Evolutionary conservation across 2,888 invertebrate genomes (phyloP), one percentile per base, ranked within the genome.

Genomic region (Marasmarcha lunaedactyla): DNA sequence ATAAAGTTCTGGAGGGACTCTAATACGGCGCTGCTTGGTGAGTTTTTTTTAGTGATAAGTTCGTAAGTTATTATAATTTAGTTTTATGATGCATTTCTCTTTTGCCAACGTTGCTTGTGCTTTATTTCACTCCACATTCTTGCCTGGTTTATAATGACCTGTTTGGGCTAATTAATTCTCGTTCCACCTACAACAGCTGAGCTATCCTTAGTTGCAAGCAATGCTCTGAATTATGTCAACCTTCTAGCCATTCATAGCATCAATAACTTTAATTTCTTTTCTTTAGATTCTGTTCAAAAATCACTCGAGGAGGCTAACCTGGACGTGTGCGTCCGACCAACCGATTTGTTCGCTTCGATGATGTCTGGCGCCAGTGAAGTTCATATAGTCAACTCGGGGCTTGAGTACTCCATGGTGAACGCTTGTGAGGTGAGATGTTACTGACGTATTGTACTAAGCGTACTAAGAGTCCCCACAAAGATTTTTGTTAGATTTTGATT

Each of bases 1-100:
- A 94, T 95, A 73, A 94, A 95, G 74, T 94, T 94, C 71, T 94
- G 94, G 84, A 85, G 89, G 54, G 94, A 94, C 66, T 92, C 93
- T 38, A 94, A 93, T 63, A 89, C 90, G 44, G 89, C 92, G 56
- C 83, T 94, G 13, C 78, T 94, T 48, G 87, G 92, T 93, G 65
- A 57, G 64, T 39, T 25, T 12, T n/a, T n/a, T n/a, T n/a, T n/a
- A n/a, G n/a, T n/a, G n/a, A n/a, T n/a, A n/a, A 15, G 20, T n/a
- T n/a, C n/a, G n/a, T n/a, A n/a, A 33, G 37, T 33, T 9, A 10
- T 14, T 14, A 20, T 33, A 6, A 14, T 2, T 12, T 15, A n/a
- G 13, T 35, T 13, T 12, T 36, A 35, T 38, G 36, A 9, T 10
- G 4, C 36, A 14, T 12, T 9, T n/a, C n/a, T n/a, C n/a, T n/a